Evolutionary conservation across 2,797 vertebrate species (phyloP), one percentile per base, ranked within the genome.

Genomic region (Spatula versicolor): DNA sequence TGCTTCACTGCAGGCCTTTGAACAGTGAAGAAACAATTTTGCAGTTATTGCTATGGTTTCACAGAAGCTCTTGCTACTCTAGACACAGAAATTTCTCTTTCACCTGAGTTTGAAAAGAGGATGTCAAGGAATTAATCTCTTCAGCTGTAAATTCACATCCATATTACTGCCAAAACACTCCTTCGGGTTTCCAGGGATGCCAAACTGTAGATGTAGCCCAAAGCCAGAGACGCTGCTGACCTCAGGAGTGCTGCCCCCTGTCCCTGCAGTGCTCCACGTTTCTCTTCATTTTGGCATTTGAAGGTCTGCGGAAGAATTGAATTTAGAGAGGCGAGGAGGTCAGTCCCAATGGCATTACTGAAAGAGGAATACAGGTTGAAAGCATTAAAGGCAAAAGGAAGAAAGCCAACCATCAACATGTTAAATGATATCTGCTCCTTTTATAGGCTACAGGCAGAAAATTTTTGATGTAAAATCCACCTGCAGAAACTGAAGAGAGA

Each of bases 221-320:
- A 76, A 77, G 28, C 50, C 62, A 74, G 46, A 80, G 58, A 58
- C 0, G 2, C 35, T 2, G 4, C 17, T 80, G 90, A 88, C 48
- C 39, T 77, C 43, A 0, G 2, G 43, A 58, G 43, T 17, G 20
- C 41, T 80, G 46, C 7, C 31, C 18, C 13, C 13, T 0, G 0
- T 22, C 46, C 39, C 35, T 59, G 25, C 16, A 25, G 22, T 5
- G 6, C 13, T 86, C 17, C 39, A 15, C 11, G 52, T 84, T 68
- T 43, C 11, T 75, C 64, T 54, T 41, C 60, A 13, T 54, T 83
- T 78, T 84, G 14, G 14, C 83, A 23, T 84, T 79, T 72, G 84
- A 54, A 55, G 20, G 4, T 45, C 37, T 54, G 19, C 2, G 8
- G 37, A 79, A 86, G 58, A 66, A 71, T 17, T 67, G 26, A 77